Conservation (phyloP, 2,888 invertebrate genomes). For the Protonemura montana region DNA sequence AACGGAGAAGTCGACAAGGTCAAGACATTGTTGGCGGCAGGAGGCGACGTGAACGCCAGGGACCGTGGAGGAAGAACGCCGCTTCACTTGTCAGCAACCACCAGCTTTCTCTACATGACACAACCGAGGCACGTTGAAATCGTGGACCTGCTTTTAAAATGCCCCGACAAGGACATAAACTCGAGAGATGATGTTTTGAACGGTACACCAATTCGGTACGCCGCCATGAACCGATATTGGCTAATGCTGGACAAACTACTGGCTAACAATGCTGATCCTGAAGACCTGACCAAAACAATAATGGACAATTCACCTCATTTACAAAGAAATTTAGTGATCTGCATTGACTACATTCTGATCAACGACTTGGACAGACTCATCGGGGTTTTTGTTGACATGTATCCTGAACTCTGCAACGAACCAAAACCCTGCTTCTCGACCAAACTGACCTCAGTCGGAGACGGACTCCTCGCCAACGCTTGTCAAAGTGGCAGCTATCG, state of each 20-base stretch:
- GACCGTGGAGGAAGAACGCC: background rate
- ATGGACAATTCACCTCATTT: background rate
- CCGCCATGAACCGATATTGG: conserved; percentile 37
- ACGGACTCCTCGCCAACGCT: background rate
- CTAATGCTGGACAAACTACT: conserved; percentile 28
- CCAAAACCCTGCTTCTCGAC: background rate
- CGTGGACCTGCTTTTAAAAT: background rate
- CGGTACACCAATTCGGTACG: conserved; percentile 40
- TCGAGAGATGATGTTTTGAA: conserved; percentile 21
- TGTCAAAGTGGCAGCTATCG: background rate
- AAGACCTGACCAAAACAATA: background rate
- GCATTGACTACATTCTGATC: background rate
- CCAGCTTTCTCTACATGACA: background rate
- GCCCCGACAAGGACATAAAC: background rate
- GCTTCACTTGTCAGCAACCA: background rate
- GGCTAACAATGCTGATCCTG: background rate
- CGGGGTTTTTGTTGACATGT: background rate
- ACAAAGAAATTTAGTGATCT: too few species aligned
- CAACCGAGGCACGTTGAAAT: background rate
- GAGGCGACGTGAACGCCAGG: background rate
- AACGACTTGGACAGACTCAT: background rate
- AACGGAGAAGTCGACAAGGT: background rate
- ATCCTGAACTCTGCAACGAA: background rate
- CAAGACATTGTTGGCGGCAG: background rate
- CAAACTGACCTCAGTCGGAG: background rate